Evolutionary conservation across 2,888 invertebrate genomes (phyloP), one percentile per base, ranked within the genome.

Genomic region (Xestobium rufovillosum): DNA sequence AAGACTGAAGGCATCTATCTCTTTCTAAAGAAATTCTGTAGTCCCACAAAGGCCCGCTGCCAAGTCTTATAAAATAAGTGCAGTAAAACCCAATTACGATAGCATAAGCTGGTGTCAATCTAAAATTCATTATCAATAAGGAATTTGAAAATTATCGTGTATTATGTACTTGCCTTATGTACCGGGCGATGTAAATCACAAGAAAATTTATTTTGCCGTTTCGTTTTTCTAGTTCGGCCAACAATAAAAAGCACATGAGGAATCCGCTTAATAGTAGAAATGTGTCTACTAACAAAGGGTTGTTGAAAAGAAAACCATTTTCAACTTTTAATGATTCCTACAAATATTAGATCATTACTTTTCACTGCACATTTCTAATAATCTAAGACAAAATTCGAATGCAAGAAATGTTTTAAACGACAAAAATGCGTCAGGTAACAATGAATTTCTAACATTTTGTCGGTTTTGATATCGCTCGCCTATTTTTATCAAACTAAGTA

Each of bases 181-280:
- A 83, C 44, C 83, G 72, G 39, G 75, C 77, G 33, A 80, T 55
- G 50, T 81, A 71, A 14, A 83, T 66, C 2, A 76, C 60, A 15
- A 76, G 48, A 39, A 80, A 65, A 59, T 82, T 83, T 3, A 83
- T 31, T 44, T 48, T 69, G 15, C 79, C 78, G 44, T 73, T 69
- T 42, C 78, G 68, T 56, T 78, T 79, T 48, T 82, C 79, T 43
- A 83, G 58, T 58, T 82, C 81, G 12, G 75, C 63, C 2, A 83
- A 65, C 1, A 83, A 61, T n/a, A 83, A 68, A 38, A 79, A 69
- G 47, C 76, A 72, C 61, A 83, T 76, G 14, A 83, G 68, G 56
- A 83, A 82, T 3, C 81, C 83, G 51, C 83, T 78, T 19, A 83
- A 61, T 50, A 82, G 67, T 38, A 83, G 63, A 56, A 83, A 83